These are phyloP conservation scores for Thamnophis sirtalis DNA, from an alignment of 2,113 vertebrate species.

Conservation along the genomic window DNA sequence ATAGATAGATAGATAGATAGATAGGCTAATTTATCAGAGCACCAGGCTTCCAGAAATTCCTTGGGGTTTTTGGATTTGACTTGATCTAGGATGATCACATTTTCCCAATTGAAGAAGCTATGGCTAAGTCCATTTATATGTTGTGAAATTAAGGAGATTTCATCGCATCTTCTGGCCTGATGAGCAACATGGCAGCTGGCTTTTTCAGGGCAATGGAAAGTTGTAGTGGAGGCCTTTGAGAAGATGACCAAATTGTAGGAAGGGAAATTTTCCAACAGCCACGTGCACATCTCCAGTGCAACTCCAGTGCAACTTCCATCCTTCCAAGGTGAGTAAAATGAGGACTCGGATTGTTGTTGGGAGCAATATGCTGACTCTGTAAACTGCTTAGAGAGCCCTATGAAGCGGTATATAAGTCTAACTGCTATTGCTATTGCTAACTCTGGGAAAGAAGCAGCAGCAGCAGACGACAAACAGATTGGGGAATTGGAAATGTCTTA, in stretches of 20 bases:
- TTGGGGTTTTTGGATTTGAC: not conserved
- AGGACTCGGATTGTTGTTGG: too few relatives aligned
- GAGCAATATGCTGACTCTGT: too few relatives aligned
- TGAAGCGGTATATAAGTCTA: too few relatives aligned
- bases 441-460: not conserved
- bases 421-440: too few relatives aligned
- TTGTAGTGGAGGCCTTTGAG: not conserved
- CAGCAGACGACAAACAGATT: not conserved
- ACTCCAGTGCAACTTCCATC: too few relatives aligned
- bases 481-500: conserved; percentile 35
- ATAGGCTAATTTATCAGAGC: not conserved
- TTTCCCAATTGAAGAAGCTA: not conserved
- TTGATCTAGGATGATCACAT: not conserved
- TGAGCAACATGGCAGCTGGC: conserved; percentile 57
- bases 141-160: not conserved
- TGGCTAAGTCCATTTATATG: not conserved
- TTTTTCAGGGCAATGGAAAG: conserved; percentile 58
- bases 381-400: too few relatives aligned
- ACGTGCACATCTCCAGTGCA: conserved; percentile 8
- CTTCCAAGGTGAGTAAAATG: too few relatives aligned
- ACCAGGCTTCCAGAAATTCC: not conserved
- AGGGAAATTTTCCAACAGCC: conserved; percentile 36
- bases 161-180: not conserved
- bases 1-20: too few relatives aligned
- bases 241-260: conserved; percentile 5